Percentiles rank a stretch among this genome's conserved stretches.
Conservation (phyloP, 2,888 invertebrate genomes). For the Eristalis tenax region DNA sequence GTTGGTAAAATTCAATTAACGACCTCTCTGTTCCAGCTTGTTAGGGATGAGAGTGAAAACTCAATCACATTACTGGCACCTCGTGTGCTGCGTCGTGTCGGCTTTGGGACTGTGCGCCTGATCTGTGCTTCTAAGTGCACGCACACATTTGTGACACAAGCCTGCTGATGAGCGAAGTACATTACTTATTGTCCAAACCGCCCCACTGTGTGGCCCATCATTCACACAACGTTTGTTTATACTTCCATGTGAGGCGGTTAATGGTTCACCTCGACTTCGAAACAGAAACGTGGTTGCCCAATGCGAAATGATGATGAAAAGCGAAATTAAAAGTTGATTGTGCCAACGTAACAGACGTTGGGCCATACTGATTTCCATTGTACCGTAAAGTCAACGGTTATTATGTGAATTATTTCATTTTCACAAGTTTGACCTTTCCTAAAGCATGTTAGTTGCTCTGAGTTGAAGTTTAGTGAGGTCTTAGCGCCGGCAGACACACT, state of each 20-base stretch:
- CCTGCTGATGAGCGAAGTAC: too few relatives aligned
- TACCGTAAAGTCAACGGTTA: slow-evolving; percentile 7
- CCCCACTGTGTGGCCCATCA: background rate
- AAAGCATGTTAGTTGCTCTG: background rate
- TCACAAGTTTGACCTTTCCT: background rate
- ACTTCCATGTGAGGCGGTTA: background rate
- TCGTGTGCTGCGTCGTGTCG: background rate
- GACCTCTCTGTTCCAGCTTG: background rate
- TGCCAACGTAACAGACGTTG: slow-evolving; percentile 11
- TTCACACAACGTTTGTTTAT: background rate
- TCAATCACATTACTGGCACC: background rate
- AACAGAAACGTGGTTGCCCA: slow-evolving; percentile 21
- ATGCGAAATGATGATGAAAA: slow-evolving; percentile 18
- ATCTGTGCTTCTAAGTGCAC: background rate
- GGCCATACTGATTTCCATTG: background rate
- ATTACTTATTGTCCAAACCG: background rate
- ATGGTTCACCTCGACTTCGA: background rate
- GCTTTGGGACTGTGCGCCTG: background rate
- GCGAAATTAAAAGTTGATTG: slow-evolving; percentile 24
- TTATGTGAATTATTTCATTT: too few relatives aligned
- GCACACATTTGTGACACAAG: background rate
- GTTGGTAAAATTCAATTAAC: background rate
- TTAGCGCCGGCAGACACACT: background rate
- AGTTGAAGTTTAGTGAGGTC: background rate
- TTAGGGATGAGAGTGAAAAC: slow-evolving; percentile 1